phyloP scores from a whole-genome alignment of 2,113 vertebrate genomes.

The sheep (Ovis aries) region ARS-UI_Ramb_v3.0 NC_056056.1:123820001-123820500 shows the following conservation, averaged over 20 bases:
- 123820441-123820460: background rate
- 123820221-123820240: background rate
- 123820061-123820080: slow-evolving; percentile 28
- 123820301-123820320: slow-evolving; percentile 15
- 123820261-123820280: slow-evolving; percentile 24
- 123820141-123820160: background rate
- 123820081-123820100: background rate
- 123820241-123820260: slow-evolving; percentile 15
- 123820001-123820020: background rate
- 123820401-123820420: background rate
- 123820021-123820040: background rate
- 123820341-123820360: background rate
- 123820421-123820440: background rate
- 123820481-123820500: background rate
- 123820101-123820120: background rate
- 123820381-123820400: background rate
- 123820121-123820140: background rate
- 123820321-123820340: background rate
- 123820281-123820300: slow-evolving; percentile 15
- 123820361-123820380: slow-evolving; percentile 11
- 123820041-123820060: slow-evolving; percentile 15
- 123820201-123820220: slow-evolving; percentile 5
- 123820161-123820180: background rate
- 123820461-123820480: background rate
- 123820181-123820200: background rate